A percentile compares a stretch with the other conserved stretches of the same genome.
Evolutionary conservation across 2,888 invertebrate genomes (phyloP).

Genomic region (Nowickia ferox): DNA sequence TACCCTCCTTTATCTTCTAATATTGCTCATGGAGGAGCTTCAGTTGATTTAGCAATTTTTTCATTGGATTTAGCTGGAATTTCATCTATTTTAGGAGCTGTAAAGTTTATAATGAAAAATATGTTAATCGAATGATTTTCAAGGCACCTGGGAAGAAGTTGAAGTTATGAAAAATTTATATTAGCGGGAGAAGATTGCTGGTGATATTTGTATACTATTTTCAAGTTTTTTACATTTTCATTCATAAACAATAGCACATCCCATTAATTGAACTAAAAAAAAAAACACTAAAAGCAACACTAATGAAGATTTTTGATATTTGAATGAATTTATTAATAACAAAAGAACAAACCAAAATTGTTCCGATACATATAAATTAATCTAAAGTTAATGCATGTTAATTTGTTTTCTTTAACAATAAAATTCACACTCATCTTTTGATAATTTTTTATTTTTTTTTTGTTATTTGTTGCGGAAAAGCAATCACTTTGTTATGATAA

Average conservation of each 20-base stretch:
- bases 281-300: neutral
- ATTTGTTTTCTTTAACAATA: neutral
- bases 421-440: neutral
- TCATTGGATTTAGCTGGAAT: constrained; percentile 86
- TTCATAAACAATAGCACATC: neutral
- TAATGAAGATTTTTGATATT: neutral
- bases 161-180: too few relatives aligned
- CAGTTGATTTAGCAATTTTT: too few relatives aligned
- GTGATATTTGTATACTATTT: neutral
- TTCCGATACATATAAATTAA: neutral
- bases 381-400: neutral
- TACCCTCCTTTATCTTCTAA: constrained; percentile 88
- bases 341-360: neutral
- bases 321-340: neutral
- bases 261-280: neutral
- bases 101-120: constrained; percentile 77
- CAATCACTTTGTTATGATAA: constrained; percentile 43
- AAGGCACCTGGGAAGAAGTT: too few relatives aligned
- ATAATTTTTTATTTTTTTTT: constrained; percentile 2
- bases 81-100: constrained; percentile 89
- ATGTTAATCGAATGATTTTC: too few relatives aligned
- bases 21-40: constrained; percentile 81
- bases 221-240: neutral
- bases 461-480: constrained; percentile 10
- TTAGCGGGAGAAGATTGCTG: too few relatives aligned